Conservation (phyloP, 1,140 invertebrate genomes). For the Agrypnia vestita region DNA sequence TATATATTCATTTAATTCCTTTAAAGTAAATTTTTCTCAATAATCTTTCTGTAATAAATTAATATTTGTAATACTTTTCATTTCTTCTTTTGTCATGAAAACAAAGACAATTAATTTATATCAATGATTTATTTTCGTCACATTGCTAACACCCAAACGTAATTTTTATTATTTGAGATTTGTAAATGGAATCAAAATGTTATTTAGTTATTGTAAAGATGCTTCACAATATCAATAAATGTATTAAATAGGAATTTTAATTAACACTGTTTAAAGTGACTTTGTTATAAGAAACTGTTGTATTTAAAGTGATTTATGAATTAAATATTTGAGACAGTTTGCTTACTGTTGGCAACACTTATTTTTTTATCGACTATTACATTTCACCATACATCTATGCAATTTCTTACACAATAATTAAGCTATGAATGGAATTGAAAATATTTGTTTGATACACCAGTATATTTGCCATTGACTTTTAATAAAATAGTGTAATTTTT, state of each 20-base stretch:
- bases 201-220: slow-evolving; percentile 7
- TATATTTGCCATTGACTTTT: too few species aligned
- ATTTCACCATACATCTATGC: too few species aligned
- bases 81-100: too few species aligned
- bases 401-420: too few species aligned
- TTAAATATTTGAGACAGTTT: not conserved
- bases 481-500: too few species aligned
- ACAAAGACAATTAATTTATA: too few species aligned
- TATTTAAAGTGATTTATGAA: slow-evolving; percentile 1
- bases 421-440: too few species aligned
- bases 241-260: not conserved
- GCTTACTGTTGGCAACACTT: not conserved
- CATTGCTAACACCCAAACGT: slow-evolving; percentile 1
- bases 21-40: too few species aligned
- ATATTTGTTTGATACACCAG: too few species aligned
- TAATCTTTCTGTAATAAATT: too few species aligned
- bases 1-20: not conserved
- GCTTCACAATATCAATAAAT: not conserved
- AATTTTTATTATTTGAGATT: too few species aligned
- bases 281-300: not conserved
- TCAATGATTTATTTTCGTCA: not conserved
- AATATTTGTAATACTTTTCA: too few species aligned
- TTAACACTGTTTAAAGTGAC: not conserved
- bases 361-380: not conserved
- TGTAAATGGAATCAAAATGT: not conserved